Conservation (phyloP, 2,113 vertebrate genomes). For the Hucho hucho region DNA sequence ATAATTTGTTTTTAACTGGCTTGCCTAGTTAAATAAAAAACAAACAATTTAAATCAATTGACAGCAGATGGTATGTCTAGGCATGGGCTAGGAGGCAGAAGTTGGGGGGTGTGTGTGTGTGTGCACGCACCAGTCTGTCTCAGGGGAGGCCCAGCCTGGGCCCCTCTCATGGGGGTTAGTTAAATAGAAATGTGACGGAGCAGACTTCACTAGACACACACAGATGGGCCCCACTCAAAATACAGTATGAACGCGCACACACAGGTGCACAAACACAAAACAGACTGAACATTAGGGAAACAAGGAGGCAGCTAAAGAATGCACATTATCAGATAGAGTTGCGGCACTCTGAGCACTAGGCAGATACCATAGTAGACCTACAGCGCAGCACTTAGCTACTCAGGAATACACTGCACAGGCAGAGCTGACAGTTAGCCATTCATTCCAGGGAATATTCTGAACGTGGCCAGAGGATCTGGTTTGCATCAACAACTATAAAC, state of each 20-base stretch:
- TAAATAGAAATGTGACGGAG: conserved; percentile 55
- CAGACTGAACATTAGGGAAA: neutral
- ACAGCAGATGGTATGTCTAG: too few relatives aligned
- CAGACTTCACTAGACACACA: conserved; percentile 54
- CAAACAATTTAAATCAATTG: too few relatives aligned
- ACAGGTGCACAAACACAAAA: neutral
- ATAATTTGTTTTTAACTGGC: too few relatives aligned
- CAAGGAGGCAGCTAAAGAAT: neutral
- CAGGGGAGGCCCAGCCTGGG: conserved; percentile 34
- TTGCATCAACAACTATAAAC: neutral
- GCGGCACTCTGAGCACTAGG: neutral
- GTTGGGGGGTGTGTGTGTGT: neutral
- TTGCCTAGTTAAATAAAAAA: too few relatives aligned
- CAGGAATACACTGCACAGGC: neutral
- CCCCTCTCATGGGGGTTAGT: conserved; percentile 27
- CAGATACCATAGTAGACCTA: neutral
- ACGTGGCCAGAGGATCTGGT: neutral
- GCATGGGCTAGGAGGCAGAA: neutral
- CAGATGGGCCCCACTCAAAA: conserved; percentile 50
- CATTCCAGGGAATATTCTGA: neutral
- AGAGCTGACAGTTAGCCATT: neutral
- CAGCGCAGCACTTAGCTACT: neutral
- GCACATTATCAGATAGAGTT: neutral
- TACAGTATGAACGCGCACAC: conserved; percentile 14
- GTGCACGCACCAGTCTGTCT: conserved; percentile 23